phyloP scores from a whole-genome alignment of 1,140 invertebrate species.

The Harpegnathos saltator region DNA sequence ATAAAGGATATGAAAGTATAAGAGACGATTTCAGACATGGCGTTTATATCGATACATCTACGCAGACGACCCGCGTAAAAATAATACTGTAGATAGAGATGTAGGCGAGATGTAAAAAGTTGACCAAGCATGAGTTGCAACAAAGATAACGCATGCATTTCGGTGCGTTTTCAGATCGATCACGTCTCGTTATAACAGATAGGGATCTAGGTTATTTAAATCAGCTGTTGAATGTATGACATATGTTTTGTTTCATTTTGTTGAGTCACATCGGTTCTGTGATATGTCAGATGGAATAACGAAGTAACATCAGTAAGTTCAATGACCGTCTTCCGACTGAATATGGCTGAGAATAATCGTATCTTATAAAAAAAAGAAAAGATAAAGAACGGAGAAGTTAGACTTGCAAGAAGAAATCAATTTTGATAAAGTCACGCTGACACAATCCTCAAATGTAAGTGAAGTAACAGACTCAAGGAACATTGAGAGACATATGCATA shows the following conservation, averaged over 20 bases:
- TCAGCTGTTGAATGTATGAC: slow-evolving; percentile 28
- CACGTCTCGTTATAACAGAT: too few relatives aligned
- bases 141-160: too few relatives aligned
- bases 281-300: background rate
- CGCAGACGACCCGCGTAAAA: too few relatives aligned
- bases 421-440: background rate
- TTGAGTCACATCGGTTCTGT: background rate
- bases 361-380: background rate
- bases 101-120: too few relatives aligned
- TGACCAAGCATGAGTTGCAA: too few relatives aligned
- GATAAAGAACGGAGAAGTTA: too few relatives aligned
- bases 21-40: too few relatives aligned
- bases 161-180: too few relatives aligned
- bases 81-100: too few relatives aligned
- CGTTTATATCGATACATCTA: too few relatives aligned
- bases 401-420: background rate
- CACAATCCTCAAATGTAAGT: background rate
- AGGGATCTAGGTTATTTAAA: slow-evolving; percentile 6
- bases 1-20: too few relatives aligned
- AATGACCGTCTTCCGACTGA: background rate
- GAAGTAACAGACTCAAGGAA: background rate
- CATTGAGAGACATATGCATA: too few relatives aligned
- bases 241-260: slow-evolving; percentile 40
- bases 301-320: slow-evolving; percentile 4
- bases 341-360: background rate